phyloP scores from a whole-genome alignment of 2,888 invertebrate species.

The Arrhopalites spinosus region DNA sequence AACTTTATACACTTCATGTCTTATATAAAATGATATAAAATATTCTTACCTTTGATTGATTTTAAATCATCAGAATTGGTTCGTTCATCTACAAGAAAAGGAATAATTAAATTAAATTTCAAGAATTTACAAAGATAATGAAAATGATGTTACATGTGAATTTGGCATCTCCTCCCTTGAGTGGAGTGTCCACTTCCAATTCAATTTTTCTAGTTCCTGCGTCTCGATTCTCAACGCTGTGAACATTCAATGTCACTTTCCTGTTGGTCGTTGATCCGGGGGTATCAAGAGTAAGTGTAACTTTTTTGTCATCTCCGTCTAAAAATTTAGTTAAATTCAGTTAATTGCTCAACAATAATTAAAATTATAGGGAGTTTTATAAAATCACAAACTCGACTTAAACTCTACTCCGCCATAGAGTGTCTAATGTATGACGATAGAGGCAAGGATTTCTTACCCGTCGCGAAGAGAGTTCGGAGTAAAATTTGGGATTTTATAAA shows the following conservation, averaged over 20 bases:
- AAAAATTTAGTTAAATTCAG: neutral
- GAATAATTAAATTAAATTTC: neutral
- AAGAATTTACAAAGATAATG: neutral
- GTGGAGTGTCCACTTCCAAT: conserved; percentile 18
- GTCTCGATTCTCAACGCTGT: neutral
- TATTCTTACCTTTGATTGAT: conserved; percentile 22
- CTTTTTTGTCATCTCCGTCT: conserved; percentile 13
- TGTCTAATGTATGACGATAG: no score
- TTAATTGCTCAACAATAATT: neutral
- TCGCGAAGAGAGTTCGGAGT: no score
- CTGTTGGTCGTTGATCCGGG: conserved; percentile 18
- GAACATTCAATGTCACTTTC: conserved; percentile 11
- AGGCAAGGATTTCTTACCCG: no score
- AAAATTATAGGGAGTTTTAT: no score
- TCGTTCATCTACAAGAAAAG: conserved; percentile 25
- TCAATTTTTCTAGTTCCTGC: conserved; percentile 1
- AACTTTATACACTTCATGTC: no score
- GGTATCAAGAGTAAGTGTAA: conserved; percentile 19
- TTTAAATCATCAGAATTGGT: conserved; percentile 19
- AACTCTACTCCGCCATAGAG: no score
- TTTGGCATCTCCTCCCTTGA: neutral
- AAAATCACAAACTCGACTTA: no score
- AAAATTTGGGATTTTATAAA: no score
- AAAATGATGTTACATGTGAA: conserved; percentile 6
- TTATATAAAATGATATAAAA: no score